phyloP scores from a whole-genome alignment of 2,888 invertebrate genomes.

The Brenthis daphne region DNA sequence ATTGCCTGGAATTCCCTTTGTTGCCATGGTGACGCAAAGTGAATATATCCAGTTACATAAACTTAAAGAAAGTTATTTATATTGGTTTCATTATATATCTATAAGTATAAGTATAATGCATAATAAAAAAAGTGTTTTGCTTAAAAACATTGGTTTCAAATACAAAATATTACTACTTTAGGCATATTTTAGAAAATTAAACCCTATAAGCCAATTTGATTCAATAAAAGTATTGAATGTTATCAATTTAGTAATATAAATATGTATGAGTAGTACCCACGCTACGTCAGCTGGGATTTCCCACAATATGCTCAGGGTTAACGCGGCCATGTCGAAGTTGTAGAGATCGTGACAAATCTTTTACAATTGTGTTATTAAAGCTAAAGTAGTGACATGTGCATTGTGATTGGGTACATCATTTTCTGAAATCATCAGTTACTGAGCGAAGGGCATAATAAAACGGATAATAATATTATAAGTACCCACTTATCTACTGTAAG shows the following conservation, averaged over 20 bases:
- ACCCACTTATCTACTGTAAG: no score
- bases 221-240: no score
- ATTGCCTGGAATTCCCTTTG: constrained; percentile 58
- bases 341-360: constrained; percentile 29
- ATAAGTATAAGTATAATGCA: no score
- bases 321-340: constrained; percentile 1
- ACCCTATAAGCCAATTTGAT: no score
- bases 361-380: constrained; percentile 7
- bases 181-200: no score
- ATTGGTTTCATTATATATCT: no score
- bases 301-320: constrained; percentile 29
- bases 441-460: no score
- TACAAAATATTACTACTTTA: background rate
- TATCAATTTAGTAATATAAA: no score
- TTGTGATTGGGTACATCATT: constrained; percentile 3
- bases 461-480: no score
- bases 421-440: background rate
- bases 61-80: no score
- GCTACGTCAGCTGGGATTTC: constrained; percentile 28
- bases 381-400: background rate
- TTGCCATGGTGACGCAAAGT: background rate
- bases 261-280: constrained; percentile 1
- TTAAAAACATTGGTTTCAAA: background rate
- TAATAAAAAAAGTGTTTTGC: no score
- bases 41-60: background rate